phyloP scores from a whole-genome alignment of 2,797 vertebrate species.

The Chanos chanos region DNA sequence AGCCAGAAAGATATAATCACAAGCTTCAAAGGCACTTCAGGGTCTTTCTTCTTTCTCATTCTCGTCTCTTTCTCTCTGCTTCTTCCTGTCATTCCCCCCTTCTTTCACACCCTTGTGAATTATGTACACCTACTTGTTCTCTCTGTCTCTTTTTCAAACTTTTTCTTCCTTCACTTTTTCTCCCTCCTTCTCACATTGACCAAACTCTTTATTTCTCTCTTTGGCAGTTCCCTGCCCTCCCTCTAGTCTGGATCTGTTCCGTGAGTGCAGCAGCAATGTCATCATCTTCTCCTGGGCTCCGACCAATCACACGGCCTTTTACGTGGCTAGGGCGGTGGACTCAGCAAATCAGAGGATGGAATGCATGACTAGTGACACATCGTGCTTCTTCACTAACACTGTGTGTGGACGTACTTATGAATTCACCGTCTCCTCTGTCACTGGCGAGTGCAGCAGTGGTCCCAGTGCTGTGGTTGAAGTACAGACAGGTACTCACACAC shows the following conservation, averaged over 20 bases:
- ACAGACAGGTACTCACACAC: constrained; percentile 61
- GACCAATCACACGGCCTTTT: constrained; percentile 52
- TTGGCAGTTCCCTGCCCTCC: constrained; percentile 69
- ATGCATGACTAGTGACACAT: constrained; percentile 65
- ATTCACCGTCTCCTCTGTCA: constrained; percentile 60
- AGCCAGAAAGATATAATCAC: constrained; percentile 14
- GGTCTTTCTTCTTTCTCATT: background rate
- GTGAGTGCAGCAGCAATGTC: constrained; percentile 68
- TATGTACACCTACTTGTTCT: no score
- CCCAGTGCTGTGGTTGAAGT: constrained; percentile 54
- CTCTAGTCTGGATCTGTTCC: constrained; percentile 50
- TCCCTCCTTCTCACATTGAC: background rate
- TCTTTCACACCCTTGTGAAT: no score
- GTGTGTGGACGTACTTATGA: constrained; percentile 66
- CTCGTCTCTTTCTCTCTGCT: constrained; percentile 27
- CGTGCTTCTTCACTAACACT: constrained; percentile 70
- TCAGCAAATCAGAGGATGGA: constrained; percentile 51
- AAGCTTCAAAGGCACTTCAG: background rate
- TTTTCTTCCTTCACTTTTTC: background rate
- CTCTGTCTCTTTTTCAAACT: background rate
- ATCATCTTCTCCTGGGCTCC: constrained; percentile 68
- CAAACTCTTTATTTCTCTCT: constrained; percentile 7
- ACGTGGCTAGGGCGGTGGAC: constrained; percentile 58
- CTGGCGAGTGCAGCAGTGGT: constrained; percentile 48
- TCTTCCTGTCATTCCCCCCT: no score